phyloP scores from a whole-genome alignment of 2,797 vertebrate genomes.

The Potorous gilbertii region DNA sequence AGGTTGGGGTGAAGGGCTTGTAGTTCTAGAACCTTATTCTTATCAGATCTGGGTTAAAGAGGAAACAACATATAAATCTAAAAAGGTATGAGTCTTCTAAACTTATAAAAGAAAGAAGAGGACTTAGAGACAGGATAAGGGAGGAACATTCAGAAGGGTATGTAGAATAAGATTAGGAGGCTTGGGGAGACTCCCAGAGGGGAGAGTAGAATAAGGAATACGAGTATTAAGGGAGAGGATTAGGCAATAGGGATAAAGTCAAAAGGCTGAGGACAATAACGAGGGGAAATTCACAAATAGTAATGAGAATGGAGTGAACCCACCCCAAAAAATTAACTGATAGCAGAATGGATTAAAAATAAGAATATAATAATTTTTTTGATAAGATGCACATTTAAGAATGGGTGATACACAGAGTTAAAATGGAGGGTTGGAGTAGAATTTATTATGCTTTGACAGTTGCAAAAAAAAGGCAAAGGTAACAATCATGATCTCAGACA shows the following conservation, averaged over 20 bases:
- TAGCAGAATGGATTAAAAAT: too few species aligned
- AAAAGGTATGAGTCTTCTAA: too few species aligned
- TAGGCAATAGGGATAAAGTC: neutral
- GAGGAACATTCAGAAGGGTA: neutral
- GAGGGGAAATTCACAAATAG: too few species aligned
- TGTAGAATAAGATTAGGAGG: neutral
- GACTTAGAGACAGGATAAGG: neutral
- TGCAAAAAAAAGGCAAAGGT: too few species aligned
- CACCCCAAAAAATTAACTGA: too few species aligned
- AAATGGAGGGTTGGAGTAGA: too few species aligned
- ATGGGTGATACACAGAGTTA: too few species aligned
- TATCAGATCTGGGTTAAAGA: neutral
- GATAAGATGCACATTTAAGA: too few species aligned
- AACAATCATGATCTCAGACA: too few species aligned
- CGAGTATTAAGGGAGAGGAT: neutral
- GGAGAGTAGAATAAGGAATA: neutral
- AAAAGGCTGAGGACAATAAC: neutral
- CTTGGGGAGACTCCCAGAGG: neutral
- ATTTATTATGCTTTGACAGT: too few species aligned
- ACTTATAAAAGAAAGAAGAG: neutral
- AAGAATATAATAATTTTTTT: too few species aligned
- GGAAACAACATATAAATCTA: neutral
- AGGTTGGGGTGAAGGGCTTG: neutral
- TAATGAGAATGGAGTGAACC: too few species aligned
- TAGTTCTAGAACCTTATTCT: neutral